Evolutionary conservation across 2,888 invertebrate genomes (phyloP), one percentile per base, ranked within the genome.

Genomic region (Leptinotarsa peninsularis): DNA sequence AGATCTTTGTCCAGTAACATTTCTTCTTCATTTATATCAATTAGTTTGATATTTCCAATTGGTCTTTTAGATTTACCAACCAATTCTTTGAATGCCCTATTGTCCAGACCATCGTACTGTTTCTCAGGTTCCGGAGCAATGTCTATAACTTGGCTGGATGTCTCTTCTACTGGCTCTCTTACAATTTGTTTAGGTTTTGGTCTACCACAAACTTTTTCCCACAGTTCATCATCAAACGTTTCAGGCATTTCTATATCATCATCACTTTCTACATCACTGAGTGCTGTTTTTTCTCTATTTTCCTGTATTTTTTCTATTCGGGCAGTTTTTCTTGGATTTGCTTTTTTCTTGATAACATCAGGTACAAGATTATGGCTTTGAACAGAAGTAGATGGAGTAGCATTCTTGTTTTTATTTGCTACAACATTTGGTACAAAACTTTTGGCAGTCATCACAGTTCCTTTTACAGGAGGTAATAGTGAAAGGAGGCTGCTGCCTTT

Each of bases 1-100:
- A 95, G 92, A 17, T 93, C 91, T n/a, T 93, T 93, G 78, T 95
- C 94, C 0, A 94, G 94, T 80, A 95, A 88, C 0, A 96, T 93
- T 66, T 84, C 82, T 83, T 96, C 94, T 80, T 93, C 92, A 67
- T 95, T 95, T 78, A 94, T 93, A 84, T 97, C 95, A 18, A 97
- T 94, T 72, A 97, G 91, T 83, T 95, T 92, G 69, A 93, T 91
- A 71, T 92, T 91, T 81, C 93, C 92, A 50, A 91, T 90, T 76
- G 90, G 90, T 82, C 93, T 92, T 2, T 91, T 92, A 49, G 91
- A 90, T 23, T 91, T 88, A 0, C 95, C 95, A 79, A 94, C 92
- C 15, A 96, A 88, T 77, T 93, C 92, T 80, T 92, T 90, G 80
- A 95, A 91, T 90, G 89, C 89, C 18, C 86, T 86, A 81, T 90